Percentiles rank a stretch among this genome's conserved stretches.
phyloP scores from a whole-genome alignment of 1,140 invertebrate species.

The Pseudomyrmex gracilis region DNA sequence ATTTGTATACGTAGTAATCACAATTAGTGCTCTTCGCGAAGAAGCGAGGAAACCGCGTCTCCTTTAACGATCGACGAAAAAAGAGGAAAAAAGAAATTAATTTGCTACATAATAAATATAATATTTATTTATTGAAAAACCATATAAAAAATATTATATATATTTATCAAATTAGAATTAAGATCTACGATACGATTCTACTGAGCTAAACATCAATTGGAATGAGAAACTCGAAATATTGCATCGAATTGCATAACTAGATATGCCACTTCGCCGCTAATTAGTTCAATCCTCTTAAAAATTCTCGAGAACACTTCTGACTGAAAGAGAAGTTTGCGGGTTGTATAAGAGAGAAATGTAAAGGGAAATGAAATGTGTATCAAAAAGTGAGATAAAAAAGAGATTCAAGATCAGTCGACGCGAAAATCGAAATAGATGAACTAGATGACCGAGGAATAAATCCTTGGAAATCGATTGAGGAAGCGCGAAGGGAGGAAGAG shows the following conservation, averaged over 20 bases:
- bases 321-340: too few relatives aligned
- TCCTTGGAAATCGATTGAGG: neutral
- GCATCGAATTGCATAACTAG: conserved; percentile 30
- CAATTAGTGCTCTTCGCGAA: neutral
- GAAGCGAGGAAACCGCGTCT: neutral
- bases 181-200: neutral
- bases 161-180: neutral
- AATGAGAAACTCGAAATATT: neutral
- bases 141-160: neutral
- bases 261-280: conserved; percentile 14
- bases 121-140: conserved; percentile 14
- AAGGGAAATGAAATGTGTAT: neutral
- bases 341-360: too few relatives aligned
- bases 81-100: neutral
- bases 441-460: conserved; percentile 7
- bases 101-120: neutral
- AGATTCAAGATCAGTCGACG: neutral
- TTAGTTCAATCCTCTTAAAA: neutral
- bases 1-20: conserved; percentile 14
- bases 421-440: neutral
- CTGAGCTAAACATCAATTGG: neutral
- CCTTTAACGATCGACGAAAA: neutral
- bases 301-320: neutral
- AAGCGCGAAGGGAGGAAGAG: neutral
- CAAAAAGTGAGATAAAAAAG: neutral